A percentile compares a stretch with the other conserved stretches of the same genome.
These are phyloP conservation scores for Dryobotodes eremita DNA, from an alignment of 2,888 invertebrate species.

Conservation along the genomic window DNA sequence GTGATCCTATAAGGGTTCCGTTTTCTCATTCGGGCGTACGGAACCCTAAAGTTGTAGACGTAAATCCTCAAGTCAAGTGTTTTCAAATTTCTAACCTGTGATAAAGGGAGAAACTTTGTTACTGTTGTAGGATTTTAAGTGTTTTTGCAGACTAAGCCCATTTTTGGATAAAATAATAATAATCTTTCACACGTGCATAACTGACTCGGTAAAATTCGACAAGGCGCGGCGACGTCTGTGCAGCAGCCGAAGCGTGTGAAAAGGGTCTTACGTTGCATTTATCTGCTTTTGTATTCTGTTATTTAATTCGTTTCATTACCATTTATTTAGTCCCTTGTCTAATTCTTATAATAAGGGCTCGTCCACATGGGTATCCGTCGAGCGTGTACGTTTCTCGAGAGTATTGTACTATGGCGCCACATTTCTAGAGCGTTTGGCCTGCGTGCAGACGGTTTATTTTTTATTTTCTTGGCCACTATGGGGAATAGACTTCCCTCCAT, in stretches of 20 bases:
- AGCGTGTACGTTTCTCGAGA: background rate
- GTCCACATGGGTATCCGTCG: background rate
- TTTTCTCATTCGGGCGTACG: background rate
- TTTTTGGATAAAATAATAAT: background rate
- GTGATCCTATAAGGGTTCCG: background rate
- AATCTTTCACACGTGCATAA: background rate
- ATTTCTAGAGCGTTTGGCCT: background rate
- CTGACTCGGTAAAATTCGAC: background rate
- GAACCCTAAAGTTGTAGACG: background rate
- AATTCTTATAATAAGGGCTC: background rate
- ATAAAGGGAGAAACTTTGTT: background rate
- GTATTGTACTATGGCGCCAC: background rate
- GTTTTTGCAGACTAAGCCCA: background rate
- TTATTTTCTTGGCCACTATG: background rate
- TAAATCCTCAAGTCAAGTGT: constrained; percentile 5
- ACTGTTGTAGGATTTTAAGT: background rate
- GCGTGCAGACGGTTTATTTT: background rate
- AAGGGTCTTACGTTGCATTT: background rate
- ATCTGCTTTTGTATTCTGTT: background rate
- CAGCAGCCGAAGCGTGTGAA: background rate
- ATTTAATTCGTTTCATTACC: background rate
- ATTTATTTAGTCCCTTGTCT: background rate
- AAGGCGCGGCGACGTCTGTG: background rate
- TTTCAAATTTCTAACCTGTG: constrained; percentile 9
- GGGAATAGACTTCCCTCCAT: background rate